Conservation (phyloP, 2,888 invertebrate genomes). For the Thecophora atra region DNA sequence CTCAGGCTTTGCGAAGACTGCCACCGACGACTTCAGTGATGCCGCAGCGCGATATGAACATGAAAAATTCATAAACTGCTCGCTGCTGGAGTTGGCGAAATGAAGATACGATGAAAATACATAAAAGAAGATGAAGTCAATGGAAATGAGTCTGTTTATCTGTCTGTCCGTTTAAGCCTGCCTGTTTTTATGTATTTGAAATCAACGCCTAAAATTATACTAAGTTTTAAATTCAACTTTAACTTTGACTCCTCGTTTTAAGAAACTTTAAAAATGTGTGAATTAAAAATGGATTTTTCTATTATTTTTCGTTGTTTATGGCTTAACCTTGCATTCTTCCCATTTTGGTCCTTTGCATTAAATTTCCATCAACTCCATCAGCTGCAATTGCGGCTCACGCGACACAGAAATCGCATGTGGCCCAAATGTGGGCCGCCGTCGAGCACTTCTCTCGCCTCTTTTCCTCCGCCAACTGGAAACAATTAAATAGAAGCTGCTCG, state of each 20-base stretch:
- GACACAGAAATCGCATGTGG: neutral
- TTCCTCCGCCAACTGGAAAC: neutral
- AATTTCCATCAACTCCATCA: neutral
- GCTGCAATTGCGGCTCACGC: neutral
- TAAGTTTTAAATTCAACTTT: too few relatives aligned
- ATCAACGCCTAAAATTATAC: too few relatives aligned
- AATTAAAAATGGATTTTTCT: neutral
- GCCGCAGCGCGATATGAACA: conserved; percentile 39
- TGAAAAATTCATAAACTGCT: conserved; percentile 44
- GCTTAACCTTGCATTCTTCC: too few relatives aligned
- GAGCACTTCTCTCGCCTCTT: neutral
- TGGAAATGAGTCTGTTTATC: neutral
- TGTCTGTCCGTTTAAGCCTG: neutral
- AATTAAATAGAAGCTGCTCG: conserved; percentile 10
- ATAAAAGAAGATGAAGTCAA: neutral
- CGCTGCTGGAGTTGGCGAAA: neutral
- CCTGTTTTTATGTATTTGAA: neutral
- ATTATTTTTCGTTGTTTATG: too few relatives aligned
- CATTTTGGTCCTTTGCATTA: neutral
- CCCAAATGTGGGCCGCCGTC: conserved; percentile 35
- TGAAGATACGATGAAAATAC: conserved; percentile 4
- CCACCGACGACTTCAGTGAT: conserved; percentile 16
- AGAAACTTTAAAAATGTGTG: too few relatives aligned
- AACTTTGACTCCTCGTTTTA: too few relatives aligned
- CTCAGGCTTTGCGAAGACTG: too few relatives aligned